These are phyloP conservation scores for Eleutherodactylus coqui DNA, from an alignment of 2,797 vertebrate genomes.

Conservation along the genomic window DNA sequence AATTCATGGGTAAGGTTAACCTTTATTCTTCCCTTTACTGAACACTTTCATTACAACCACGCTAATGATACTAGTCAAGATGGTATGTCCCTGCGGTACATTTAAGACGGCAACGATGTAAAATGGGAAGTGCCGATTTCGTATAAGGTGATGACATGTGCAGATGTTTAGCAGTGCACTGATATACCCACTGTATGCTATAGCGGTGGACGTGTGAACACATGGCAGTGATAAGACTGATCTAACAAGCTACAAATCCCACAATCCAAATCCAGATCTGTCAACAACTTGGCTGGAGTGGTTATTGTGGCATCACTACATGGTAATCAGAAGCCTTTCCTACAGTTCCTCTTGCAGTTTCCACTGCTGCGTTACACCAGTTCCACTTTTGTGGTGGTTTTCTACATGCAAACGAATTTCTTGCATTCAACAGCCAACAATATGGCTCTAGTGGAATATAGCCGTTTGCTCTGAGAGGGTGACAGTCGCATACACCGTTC, in stretches of 20 bases:
- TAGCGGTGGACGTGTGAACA: slow-evolving; percentile 17
- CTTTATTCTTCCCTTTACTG: not conserved
- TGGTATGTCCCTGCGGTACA: too few species aligned
- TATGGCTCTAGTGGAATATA: slow-evolving; percentile 15
- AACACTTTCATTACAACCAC: not conserved
- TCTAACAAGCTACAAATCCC: not conserved
- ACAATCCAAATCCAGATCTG: slow-evolving; percentile 5
- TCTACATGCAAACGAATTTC: not conserved
- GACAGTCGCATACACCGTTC: not conserved
- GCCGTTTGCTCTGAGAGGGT: not conserved
- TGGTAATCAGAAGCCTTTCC: not conserved
- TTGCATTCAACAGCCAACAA: not conserved
- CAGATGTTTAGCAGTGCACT: not conserved
- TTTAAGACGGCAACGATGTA: not conserved
- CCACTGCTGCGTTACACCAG: not conserved
- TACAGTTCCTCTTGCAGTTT: not conserved
- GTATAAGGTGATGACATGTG: not conserved
- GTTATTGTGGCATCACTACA: not conserved
- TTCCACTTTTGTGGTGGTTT: not conserved
- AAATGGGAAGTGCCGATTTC: not conserved
- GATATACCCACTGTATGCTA: not conserved
- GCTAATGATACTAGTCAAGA: not conserved
- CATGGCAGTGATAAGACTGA: not conserved
- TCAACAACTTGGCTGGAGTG: slow-evolving; percentile 11
- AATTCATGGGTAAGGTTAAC: not conserved